Conservation (phyloP, 2,113 vertebrate genomes). For the Poecilia latipinna region DNA sequence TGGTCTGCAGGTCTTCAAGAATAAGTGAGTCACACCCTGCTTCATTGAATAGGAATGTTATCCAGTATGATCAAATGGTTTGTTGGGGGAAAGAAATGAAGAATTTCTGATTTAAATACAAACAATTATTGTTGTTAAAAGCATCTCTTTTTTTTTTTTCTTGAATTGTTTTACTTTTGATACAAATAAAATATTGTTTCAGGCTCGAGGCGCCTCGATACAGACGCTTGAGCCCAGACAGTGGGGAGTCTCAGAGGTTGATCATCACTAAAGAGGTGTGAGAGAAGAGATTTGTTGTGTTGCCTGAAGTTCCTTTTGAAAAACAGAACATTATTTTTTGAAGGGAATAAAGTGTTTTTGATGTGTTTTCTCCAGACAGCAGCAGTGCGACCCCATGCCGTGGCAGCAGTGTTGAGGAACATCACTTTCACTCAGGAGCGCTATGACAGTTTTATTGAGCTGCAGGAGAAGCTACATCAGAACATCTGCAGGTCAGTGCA, state of each 20-base stretch:
- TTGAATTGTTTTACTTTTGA: not conserved
- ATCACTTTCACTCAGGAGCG: conserved; percentile 90
- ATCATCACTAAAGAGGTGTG: conserved; percentile 91
- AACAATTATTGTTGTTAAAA: not conserved
- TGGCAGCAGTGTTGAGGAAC: conserved; percentile 92
- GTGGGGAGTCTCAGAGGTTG: conserved; percentile 86
- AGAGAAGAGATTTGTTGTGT: not conserved
- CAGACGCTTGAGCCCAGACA: conserved; percentile 83
- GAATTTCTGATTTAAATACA: no score
- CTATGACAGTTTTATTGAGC: conserved; percentile 96
- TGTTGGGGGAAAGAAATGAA: no score
- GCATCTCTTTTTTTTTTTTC: not conserved
- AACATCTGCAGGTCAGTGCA: conserved; percentile 93
- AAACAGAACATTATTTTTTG: not conserved
- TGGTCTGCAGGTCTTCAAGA: conserved; percentile 95
- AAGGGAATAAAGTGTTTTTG: not conserved
- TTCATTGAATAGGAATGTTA: not conserved
- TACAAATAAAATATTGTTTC: conserved; percentile 25
- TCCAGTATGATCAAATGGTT: not conserved
- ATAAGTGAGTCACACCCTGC: conserved; percentile 80
- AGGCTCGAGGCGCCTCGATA: conserved; percentile 90
- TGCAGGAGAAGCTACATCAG: conserved; percentile 98
- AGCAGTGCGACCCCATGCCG: conserved; percentile 88
- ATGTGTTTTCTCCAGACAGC: conserved; percentile 81
- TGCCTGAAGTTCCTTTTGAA: not conserved